Base-by-base conservation (phyloP, 1,140 invertebrate genomes). In the Zaprionus lachaisei region DNA sequence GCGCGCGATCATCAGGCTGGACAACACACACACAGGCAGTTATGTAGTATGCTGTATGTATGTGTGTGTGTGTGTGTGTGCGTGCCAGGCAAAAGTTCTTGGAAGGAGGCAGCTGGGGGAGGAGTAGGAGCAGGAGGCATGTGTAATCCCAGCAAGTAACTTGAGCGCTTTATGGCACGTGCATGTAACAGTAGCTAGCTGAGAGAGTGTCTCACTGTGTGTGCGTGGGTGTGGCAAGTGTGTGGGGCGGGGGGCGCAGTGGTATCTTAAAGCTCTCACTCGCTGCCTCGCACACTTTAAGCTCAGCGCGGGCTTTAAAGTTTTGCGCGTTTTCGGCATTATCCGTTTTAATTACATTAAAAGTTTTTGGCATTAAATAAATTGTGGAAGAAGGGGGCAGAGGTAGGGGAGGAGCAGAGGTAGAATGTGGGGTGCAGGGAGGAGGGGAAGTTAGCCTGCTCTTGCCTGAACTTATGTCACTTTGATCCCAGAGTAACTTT, bases 311-410 rank as follows among this genome's bases (percentile, higher is more conserved):
- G 22, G 56, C 60, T 80, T 87, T 83, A 89, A 87, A 87, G 73
- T 79, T 67, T 68, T 37, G 60, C 81, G 87, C 84, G 71, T 80
- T 89, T 84, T 73, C 67, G 78, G 71, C 84, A 70, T 89, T 89
- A 81, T 80, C 81, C 84, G 64, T 79, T 87, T 87, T 87, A 87
- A 87, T 87, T 87, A 89, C 84, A 89, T 87, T 87, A 84, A 79
- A 87, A 87, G 82, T 83, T 47, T 73, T 81, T 55, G 77, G 83
- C 84, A 83, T 87, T 77, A 86, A 82, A 86, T 86, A 86, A 86
- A 86, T 86, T 86, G 80, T 71, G 78, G 80, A 61, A 54, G 68
- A 72, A 44, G 47, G 44, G 44, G 44, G 7, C 9, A 20, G 20
- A 20, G 20, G 47, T 26, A 26, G 24, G 24, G 24, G 24, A 20